Evolutionary conservation across 1,140 invertebrate genomes (phyloP).

Genomic region (Ips nitidus): DNA sequence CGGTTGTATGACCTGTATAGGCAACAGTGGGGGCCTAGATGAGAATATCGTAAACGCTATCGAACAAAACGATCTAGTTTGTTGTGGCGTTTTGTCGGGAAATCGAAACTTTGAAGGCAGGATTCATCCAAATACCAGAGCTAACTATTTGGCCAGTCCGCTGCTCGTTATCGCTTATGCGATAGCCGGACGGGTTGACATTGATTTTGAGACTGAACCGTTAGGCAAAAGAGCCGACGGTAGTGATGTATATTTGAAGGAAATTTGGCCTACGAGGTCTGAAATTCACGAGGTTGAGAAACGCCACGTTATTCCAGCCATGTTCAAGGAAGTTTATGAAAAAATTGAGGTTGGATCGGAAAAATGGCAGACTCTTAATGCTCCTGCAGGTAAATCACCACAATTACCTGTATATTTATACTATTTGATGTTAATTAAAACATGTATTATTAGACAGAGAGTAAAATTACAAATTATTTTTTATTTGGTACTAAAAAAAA

Average conservation of each 20-base stretch:
- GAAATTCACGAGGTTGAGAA: conserved; percentile 91
- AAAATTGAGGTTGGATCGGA: conserved; percentile 84
- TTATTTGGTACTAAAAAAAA: too few species aligned
- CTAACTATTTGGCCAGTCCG: conserved; percentile 96
- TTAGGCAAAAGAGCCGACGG: conserved; percentile 68
- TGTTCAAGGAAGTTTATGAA: conserved; percentile 94
- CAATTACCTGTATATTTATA: neutral
- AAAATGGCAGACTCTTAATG: conserved; percentile 82
- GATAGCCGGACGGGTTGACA: conserved; percentile 89
- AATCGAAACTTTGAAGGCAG: conserved; percentile 98
- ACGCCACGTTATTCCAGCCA: conserved; percentile 90
- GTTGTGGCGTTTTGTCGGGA: conserved; percentile 92
- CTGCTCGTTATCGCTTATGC: conserved; percentile 96
- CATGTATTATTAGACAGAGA: neutral
- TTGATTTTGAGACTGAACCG: conserved; percentile 82
- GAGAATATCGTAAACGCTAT: conserved; percentile 90
- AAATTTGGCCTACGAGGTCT: conserved; percentile 93
- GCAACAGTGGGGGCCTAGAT: conserved; percentile 89
- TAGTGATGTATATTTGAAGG: conserved; percentile 76
- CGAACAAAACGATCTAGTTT: conserved; percentile 93
- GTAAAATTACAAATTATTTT: neutral
- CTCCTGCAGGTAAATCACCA: conserved; percentile 63
- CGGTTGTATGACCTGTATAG: conserved; percentile 99
- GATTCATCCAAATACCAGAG: conserved; percentile 93
- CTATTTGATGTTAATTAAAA: neutral